Conservation (phyloP, 1,140 invertebrate species). For the Trachymyrmex cornetzi region DNA sequence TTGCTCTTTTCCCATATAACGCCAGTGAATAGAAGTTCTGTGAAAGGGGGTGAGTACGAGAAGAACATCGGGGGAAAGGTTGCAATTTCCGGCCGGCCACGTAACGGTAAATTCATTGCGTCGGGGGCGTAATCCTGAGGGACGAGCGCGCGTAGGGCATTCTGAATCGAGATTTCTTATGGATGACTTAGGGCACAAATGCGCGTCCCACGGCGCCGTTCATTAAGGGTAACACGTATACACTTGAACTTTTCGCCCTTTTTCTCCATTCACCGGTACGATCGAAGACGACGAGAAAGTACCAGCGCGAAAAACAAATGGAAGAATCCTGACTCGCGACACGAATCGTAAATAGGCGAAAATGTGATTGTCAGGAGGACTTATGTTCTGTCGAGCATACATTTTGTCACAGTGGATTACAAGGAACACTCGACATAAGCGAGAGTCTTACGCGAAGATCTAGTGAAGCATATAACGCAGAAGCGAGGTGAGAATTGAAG, state of each 20-base stretch:
- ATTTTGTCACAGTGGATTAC: background rate
- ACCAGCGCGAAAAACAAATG: background rate
- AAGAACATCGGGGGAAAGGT: background rate
- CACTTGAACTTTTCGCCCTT: background rate
- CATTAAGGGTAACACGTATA: constrained; percentile 28
- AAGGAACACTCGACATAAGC: background rate
- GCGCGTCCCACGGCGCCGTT: background rate
- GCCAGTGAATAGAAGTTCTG: background rate
- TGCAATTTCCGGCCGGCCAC: constrained; percentile 49
- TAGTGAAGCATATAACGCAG: background rate
- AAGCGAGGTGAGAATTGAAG: background rate
- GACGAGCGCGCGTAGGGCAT: constrained; percentile 35
- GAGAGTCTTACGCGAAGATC: background rate
- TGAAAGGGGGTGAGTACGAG: background rate
- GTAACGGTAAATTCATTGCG: constrained; percentile 45
- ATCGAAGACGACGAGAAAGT: constrained; percentile 11
- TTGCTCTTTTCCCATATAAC: background rate
- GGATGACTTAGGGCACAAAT: constrained; percentile 13
- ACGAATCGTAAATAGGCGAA: background rate
- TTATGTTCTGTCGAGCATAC: background rate
- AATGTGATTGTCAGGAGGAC: background rate
- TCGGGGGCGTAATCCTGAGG: constrained; percentile 31
- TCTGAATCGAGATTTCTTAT: constrained; percentile 20
- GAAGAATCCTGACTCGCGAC: background rate
- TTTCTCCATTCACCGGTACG: background rate